Evolutionary conservation across 2,888 invertebrate species (phyloP).

Genomic region (Drosophila subsilvestris): DNA sequence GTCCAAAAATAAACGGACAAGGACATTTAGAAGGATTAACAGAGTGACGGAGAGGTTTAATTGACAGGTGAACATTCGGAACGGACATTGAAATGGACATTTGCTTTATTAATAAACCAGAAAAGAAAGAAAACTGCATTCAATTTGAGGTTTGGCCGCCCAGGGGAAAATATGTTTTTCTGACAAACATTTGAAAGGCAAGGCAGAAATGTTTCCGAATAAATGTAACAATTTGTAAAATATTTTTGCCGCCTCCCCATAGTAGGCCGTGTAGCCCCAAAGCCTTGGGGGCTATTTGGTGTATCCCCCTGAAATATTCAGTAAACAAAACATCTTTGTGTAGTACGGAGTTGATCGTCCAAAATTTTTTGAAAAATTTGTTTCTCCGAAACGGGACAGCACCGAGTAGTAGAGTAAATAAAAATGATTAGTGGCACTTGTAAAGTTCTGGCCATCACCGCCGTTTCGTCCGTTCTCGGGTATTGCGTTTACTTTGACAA

Average conservation of each 20-base stretch:
- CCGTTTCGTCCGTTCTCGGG: conserved; percentile 93
- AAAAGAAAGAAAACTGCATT: not conserved
- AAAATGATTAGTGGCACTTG: conserved; percentile 33
- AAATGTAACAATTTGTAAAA: too few species aligned
- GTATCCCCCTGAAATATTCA: not conserved
- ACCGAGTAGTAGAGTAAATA: not conserved
- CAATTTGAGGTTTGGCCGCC: not conserved
- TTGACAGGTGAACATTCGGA: not conserved
- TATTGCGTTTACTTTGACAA: conserved; percentile 99
- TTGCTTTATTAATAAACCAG: not conserved
- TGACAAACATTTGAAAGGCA: not conserved
- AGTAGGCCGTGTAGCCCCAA: not conserved
- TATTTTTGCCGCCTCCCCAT: not conserved
- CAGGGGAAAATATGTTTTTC: not conserved
- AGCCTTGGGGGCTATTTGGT: not conserved
- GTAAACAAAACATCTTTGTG: not conserved
- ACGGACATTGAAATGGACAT: not conserved
- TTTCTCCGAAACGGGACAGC: too few species aligned
- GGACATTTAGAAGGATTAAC: not conserved
- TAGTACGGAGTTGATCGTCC: not conserved
- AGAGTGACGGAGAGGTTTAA: not conserved
- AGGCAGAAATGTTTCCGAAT: too few species aligned
- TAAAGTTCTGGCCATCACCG: conserved; percentile 88
- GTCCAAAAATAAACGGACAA: not conserved
- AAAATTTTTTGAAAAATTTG: too few species aligned